These are phyloP conservation scores for Chionomys nivalis DNA, from an alignment of 2,113 vertebrate genomes.

Conservation along the genomic window DNA sequence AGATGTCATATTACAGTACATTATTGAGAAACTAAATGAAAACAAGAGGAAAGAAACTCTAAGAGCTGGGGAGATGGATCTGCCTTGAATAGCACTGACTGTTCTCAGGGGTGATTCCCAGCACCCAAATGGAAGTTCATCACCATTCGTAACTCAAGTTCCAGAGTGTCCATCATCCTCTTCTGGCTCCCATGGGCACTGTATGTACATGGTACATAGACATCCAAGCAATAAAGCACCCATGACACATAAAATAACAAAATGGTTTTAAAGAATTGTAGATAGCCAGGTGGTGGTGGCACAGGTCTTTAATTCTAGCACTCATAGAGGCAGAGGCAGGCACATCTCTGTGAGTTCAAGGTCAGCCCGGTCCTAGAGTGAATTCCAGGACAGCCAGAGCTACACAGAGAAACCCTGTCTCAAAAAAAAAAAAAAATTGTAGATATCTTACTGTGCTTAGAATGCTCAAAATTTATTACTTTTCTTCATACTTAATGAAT, in stretches of 20 bases:
- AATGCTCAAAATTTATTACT: background rate
- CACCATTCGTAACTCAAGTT: background rate
- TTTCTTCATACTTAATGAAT: background rate
- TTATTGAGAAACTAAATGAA: background rate
- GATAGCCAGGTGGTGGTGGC: background rate
- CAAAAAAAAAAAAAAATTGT: background rate
- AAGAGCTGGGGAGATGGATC: background rate
- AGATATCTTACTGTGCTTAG: background rate
- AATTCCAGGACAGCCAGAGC: too few relatives aligned
- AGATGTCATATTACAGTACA: background rate
- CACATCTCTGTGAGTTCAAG: too few relatives aligned
- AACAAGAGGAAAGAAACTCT: background rate
- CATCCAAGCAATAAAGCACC: background rate
- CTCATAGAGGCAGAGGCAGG: too few relatives aligned
- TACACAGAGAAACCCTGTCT: too few relatives aligned
- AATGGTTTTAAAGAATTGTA: background rate
- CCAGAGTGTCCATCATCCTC: background rate
- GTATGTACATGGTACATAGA: background rate
- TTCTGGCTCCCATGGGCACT: background rate
- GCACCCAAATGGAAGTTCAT: background rate
- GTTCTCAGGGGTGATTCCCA: background rate
- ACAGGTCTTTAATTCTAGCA: too few relatives aligned
- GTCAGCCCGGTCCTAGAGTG: too few relatives aligned
- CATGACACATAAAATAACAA: background rate
- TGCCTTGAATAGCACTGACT: background rate